phyloP scores from a whole-genome alignment of 1,140 invertebrate genomes.

The Drosophila prosaltans region DNA sequence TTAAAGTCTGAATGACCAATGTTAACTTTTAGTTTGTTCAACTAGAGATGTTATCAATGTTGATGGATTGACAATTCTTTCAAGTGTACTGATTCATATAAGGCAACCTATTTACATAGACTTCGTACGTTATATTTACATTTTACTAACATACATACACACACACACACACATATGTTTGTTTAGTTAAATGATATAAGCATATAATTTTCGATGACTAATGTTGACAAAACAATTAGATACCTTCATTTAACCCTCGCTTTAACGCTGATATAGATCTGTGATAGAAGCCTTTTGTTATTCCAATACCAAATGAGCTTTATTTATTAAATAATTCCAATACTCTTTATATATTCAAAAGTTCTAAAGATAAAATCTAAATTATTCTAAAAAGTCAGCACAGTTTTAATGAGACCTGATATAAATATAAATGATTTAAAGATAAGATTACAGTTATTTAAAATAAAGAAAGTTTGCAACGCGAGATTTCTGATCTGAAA shows the following conservation, averaged over 20 bases:
- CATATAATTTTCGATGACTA: constrained; percentile 37
- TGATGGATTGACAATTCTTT: not conserved
- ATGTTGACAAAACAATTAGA: constrained; percentile 69
- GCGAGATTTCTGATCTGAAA: not conserved
- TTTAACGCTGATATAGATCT: constrained; percentile 1
- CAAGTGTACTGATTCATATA: constrained; percentile 8
- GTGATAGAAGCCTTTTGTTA: not conserved
- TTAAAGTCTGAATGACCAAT: too few relatives aligned
- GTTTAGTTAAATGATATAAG: constrained; percentile 23
- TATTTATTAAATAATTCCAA: not conserved
- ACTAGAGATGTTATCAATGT: too few relatives aligned
- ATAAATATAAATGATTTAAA: too few relatives aligned
- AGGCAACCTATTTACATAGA: constrained; percentile 5
- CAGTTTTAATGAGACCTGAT: not conserved
- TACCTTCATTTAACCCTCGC: constrained; percentile 31
- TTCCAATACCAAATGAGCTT: not conserved
- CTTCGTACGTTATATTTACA: constrained; percentile 11
- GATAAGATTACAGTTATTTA: too few relatives aligned
- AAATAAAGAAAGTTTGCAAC: not conserved
- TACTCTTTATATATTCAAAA: not conserved
- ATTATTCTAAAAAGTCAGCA: not conserved
- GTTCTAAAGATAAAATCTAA: not conserved
- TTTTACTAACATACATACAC: constrained; percentile 5
- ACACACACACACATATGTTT: not conserved
- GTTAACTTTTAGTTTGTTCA: too few relatives aligned